Evolutionary conservation across 2,113 vertebrate species (phyloP).

Genomic region (Vidua macroura): DNA sequence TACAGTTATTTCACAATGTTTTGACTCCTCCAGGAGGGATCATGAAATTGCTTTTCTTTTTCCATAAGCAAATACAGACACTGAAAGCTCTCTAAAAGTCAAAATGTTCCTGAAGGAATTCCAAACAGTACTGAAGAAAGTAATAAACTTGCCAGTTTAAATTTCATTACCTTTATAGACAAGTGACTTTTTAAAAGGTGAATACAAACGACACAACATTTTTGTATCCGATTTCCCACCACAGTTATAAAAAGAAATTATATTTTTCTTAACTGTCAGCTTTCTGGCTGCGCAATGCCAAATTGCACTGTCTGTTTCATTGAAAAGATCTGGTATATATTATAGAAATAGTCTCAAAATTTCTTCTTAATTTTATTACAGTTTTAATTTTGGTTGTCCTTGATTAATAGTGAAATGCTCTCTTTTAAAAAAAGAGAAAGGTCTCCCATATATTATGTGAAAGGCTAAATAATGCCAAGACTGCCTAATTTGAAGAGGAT

Average conservation of each 20-base stretch:
- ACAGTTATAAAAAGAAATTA: background rate
- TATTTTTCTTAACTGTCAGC: background rate
- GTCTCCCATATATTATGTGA: background rate
- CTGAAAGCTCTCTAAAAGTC: slow-evolving; percentile 40
- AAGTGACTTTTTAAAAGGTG: background rate
- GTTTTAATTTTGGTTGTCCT: background rate
- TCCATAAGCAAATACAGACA: slow-evolving; percentile 20
- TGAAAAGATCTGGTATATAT: background rate
- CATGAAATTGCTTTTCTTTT: background rate
- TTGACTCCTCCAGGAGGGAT: slow-evolving; percentile 22
- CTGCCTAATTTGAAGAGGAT: background rate
- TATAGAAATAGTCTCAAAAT: background rate
- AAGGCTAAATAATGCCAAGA: background rate
- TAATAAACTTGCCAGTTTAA: background rate
- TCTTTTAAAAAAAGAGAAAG: background rate
- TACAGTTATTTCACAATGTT: slow-evolving; percentile 57
- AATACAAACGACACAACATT: background rate
- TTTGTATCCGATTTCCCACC: background rate
- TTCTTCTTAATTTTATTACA: background rate
- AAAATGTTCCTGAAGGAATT: slow-evolving; percentile 32
- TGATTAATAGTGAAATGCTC: background rate
- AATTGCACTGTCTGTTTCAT: background rate
- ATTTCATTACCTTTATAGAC: background rate
- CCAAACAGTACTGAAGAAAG: background rate
- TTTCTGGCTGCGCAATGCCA: background rate